Conservation (phyloP, 2,888 invertebrate species). For the Homarus gammarus region DNA sequence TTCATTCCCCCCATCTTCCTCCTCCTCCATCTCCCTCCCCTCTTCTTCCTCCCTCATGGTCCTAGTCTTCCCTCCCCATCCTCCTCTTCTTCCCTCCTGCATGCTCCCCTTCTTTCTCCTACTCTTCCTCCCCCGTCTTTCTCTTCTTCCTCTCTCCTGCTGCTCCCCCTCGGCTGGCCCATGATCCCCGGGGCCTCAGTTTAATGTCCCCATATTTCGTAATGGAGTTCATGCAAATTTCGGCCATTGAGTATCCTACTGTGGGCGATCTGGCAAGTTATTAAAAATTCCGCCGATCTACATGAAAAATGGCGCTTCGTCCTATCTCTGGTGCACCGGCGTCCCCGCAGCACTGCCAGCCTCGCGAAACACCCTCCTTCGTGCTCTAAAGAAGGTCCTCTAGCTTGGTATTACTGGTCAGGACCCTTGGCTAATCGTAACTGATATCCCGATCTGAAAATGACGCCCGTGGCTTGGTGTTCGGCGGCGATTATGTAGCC, state of each 20-base stretch:
- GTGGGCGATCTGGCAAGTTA: conserved; percentile 58
- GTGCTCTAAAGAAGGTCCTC: neutral
- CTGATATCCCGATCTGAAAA: conserved; percentile 20
- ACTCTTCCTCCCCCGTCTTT: neutral
- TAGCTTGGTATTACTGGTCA: neutral
- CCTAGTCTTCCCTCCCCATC: neutral
- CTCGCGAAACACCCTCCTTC: neutral
- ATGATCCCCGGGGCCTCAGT: conserved; percentile 23
- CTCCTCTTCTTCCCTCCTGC: neutral
- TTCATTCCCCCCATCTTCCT: neutral
- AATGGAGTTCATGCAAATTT: conserved; percentile 66
- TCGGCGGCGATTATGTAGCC: conserved; percentile 31
- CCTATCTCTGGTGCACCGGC: conserved; percentile 10
- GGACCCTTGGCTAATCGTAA: conserved; percentile 12
- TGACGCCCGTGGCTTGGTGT: conserved; percentile 1
- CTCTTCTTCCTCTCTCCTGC: neutral
- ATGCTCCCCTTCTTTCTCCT: neutral
- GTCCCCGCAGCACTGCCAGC: conserved; percentile 27
- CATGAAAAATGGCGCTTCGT: conserved; percentile 51
- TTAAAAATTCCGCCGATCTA: conserved; percentile 61
- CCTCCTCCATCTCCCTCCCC: neutral
- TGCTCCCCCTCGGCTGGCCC: neutral
- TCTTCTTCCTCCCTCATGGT: neutral
- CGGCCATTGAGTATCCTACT: conserved; percentile 61
- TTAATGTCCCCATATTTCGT: conserved; percentile 65